phyloP scores from a whole-genome alignment of 2,113 vertebrate species.

The Phocoena phocoena region DNA sequence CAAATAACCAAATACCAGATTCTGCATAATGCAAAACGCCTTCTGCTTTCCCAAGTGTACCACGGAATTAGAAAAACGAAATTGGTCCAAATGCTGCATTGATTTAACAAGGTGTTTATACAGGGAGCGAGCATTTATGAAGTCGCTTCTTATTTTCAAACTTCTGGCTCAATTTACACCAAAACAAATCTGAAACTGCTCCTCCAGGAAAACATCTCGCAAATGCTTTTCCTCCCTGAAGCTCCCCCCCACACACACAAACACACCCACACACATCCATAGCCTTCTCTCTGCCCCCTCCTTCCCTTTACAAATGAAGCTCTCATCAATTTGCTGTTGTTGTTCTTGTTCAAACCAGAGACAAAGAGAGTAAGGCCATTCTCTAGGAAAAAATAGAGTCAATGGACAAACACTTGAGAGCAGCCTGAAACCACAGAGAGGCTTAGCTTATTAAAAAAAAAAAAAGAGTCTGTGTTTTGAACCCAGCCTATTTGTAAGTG shows the following conservation, averaged over 20 bases:
- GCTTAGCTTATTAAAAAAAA: neutral
- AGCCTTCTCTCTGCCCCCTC: neutral
- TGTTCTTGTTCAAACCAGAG: neutral
- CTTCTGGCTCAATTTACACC: conserved; percentile 66
- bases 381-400: neutral
- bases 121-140: conserved; percentile 61
- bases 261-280: neutral
- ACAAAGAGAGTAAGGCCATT: neutral
- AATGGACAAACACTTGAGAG: neutral
- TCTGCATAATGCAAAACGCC: conserved; percentile 70
- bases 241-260: neutral
- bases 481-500: neutral
- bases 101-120: conserved; percentile 72
- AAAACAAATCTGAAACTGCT: conserved; percentile 54
- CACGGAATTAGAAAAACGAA: conserved; percentile 58
- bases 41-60: conserved; percentile 63
- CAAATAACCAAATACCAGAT: conserved; percentile 73
- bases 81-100: conserved; percentile 34
- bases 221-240: conserved; percentile 1
- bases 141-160: conserved; percentile 70
- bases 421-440: neutral
- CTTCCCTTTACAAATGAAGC: neutral
- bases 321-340: neutral
- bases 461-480: neutral
- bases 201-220: conserved; percentile 47